A percentile compares a stretch with the other conserved stretches of the same genome.
phyloP scores from a whole-genome alignment of 2,888 invertebrate genomes.

The Hipparchia semele region DNA sequence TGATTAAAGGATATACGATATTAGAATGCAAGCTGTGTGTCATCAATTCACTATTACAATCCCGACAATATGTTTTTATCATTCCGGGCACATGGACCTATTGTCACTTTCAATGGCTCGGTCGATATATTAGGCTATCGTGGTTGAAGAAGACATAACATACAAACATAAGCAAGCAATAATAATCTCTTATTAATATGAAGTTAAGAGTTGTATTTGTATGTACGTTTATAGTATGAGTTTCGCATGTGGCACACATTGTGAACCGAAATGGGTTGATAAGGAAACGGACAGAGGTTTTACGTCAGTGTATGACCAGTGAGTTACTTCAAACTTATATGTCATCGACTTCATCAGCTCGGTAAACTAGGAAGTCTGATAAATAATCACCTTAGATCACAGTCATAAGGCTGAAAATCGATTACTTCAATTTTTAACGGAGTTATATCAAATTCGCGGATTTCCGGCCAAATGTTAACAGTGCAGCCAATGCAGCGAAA shows the following conservation, averaged over 20 bases:
- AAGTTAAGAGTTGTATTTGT: conserved; percentile 30
- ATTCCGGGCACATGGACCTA: conserved; percentile 54
- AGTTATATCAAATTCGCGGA: conserved; percentile 4
- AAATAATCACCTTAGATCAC: conserved; percentile 12
- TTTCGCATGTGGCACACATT: conserved; percentile 33
- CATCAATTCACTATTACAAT: conserved; percentile 34
- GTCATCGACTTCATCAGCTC: conserved; percentile 21
- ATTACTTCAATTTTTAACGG: not conserved
- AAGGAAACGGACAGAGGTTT: conserved; percentile 48
- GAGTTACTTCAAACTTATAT: conserved; percentile 32
- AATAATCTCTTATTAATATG: conserved; percentile 21
- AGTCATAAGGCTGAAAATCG: not conserved
- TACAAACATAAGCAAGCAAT: conserved; percentile 28
- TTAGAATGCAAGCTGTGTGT: conserved; percentile 23
- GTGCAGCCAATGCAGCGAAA: not conserved
- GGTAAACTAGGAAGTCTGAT: conserved; percentile 20
- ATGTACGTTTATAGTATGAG: conserved; percentile 25
- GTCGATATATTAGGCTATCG: conserved; percentile 38
- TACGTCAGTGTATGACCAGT: conserved; percentile 44
- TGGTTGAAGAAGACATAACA: conserved; percentile 20
- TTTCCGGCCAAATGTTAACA: not conserved
- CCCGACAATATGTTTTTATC: conserved; percentile 46
- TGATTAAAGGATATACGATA: conserved; percentile 8
- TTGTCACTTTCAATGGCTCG: conserved; percentile 64
- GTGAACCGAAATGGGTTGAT: conserved; percentile 46